These are phyloP conservation scores for Cryptocheilus praepositus DNA, from an alignment of 2,888 invertebrate genomes.

Conservation along the genomic window DNA sequence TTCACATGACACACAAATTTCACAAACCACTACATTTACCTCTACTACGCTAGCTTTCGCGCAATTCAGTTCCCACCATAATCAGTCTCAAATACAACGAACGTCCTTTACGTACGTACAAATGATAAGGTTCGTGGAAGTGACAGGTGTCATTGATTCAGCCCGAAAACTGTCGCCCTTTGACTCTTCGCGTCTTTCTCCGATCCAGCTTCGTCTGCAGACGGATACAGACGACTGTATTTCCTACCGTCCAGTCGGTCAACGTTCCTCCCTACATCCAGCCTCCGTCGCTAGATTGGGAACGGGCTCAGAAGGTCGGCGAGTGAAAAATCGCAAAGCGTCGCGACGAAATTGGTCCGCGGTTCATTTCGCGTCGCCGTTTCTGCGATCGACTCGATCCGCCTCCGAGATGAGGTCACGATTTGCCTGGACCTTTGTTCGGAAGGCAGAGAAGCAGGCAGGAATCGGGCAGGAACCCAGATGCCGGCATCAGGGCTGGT, in stretches of 20 bases:
- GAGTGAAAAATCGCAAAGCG: conserved; percentile 54
- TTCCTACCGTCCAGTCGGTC: conserved; percentile 5
- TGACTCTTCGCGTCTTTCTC: no score
- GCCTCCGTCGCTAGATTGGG: conserved; percentile 38
- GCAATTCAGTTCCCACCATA: no score
- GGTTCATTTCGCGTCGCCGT: conserved; percentile 37
- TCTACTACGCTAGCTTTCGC: no score
- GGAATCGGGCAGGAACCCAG: conserved; percentile 35
- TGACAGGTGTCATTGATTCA: no score
- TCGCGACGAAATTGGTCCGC: conserved; percentile 46
- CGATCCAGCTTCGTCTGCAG: no score
- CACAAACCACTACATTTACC: no score
- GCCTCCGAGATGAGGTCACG: conserved; percentile 19
- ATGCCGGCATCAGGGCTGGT: conserved; percentile 42
- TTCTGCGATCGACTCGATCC: conserved; percentile 50
- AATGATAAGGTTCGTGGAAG: no score
- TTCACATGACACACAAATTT: no score
- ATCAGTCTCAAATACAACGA: no score
- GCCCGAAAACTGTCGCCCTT: no score
- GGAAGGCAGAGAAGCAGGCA: not conserved
- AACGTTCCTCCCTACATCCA: conserved; percentile 27
- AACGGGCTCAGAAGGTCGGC: conserved; percentile 39
- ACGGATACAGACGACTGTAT: not conserved
- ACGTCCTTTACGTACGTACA: no score
- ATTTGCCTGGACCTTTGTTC: conserved; percentile 44